These are phyloP conservation scores for Ctenoplectra terminalis DNA, from an alignment of 1,140 invertebrate species.

Conservation along the genomic window DNA sequence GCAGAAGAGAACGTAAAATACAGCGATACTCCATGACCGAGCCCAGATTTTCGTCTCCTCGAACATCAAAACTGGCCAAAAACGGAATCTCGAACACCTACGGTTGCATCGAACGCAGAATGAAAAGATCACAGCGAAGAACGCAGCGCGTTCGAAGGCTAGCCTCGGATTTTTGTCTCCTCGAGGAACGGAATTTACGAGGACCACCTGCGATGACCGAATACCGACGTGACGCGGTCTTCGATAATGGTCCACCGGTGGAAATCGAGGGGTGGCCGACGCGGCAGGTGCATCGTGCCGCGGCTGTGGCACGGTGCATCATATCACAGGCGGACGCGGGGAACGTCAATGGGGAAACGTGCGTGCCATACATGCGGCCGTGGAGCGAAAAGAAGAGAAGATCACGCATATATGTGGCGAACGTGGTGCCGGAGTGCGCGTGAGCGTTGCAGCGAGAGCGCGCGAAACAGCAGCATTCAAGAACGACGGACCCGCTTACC, in stretches of 20 bases:
- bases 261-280: slow-evolving; percentile 28
- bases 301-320: slow-evolving; percentile 36
- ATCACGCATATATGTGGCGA: not conserved
- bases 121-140: too few species aligned
- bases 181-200: slow-evolving; percentile 16
- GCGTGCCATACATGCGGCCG: slow-evolving; percentile 30
- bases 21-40: too few species aligned
- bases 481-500: slow-evolving; percentile 77
- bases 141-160: too few species aligned
- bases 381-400: not conserved
- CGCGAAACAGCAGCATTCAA: slow-evolving; percentile 62
- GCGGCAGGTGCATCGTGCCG: slow-evolving; percentile 43
- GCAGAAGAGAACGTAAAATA: too few species aligned
- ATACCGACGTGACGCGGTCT: slow-evolving; percentile 4
- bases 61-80: too few species aligned
- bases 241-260: slow-evolving; percentile 5
- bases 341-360: slow-evolving; percentile 67
- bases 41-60: too few species aligned
- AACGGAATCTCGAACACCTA: too few species aligned
- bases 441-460: not conserved
- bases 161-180: too few species aligned
- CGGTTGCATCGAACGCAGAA: too few species aligned
- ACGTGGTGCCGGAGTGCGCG: too few species aligned
- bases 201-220: slow-evolving; percentile 35
- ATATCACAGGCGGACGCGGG: slow-evolving; percentile 37